Evolutionary conservation across 2,888 invertebrate species (phyloP), one percentile per base, ranked within the genome.

Genomic region (Apamea anceps): DNA sequence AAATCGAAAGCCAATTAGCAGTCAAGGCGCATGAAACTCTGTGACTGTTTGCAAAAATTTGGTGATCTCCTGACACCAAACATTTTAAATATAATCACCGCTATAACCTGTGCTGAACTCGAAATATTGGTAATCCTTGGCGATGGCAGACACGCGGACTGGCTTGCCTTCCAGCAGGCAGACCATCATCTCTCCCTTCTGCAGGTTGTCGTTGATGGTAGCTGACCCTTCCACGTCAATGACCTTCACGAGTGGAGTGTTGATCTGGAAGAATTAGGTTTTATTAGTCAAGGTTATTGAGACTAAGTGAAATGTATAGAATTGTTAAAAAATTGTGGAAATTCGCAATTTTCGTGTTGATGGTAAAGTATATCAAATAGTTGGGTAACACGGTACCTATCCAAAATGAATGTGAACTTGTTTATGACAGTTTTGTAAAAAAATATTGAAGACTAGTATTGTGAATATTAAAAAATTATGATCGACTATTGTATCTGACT

Each of bases 111-210:
- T 93, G 57, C 95, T 94, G 91, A 97, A 97, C 85, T 97, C 97
- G 92, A 97, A 96, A 84, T 97, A 97, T 85, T 97, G 97, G 92
- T 94, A 97, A 90, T 98, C 97, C 89, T 97, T 97, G 25, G 97
- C 91, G 80, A 98, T 96, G 67, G 97, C 95, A 62, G 94, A 95
- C 18, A 96, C 91, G 12, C 94, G 91, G 0, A 97, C 90, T 0
- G 97, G 97, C 80, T 97, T 96, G 89, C 97, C 95, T 72, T 97
- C 97, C 21, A 97, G 93, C 2, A 97, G 89, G 3, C 95, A 93
- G 80, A 97, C 88, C 84, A 97, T 97, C 1, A 97, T 90, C 57
- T 97, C 97, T 1, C 96, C 93, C 84, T 97, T 97, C 81, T 97
- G 97, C 0, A 95, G 85, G 77, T 97, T 96, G 51, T 97, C 97